Base-by-base conservation (phyloP, 1,140 invertebrate species). In the Drosophila gunungcola region DNA sequence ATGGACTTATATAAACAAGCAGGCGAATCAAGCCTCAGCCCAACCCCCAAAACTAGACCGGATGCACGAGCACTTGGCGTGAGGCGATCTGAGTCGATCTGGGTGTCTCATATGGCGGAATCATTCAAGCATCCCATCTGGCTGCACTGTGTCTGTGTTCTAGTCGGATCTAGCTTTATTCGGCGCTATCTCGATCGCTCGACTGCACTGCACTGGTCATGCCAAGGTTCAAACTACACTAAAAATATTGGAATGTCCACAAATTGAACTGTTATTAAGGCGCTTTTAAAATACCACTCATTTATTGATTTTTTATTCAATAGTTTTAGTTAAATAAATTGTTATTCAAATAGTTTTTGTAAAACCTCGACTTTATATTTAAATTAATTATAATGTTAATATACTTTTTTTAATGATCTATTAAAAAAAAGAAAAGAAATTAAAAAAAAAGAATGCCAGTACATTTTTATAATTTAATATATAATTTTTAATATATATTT, bases 101-200 rank as follows among this genome's bases (percentile, higher is more conserved):
- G 48, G 54, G 13, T 43, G 61, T 84, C 81, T 78, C 73, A 52
- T 67, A 56, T 78, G 67, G 43, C 57, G 42, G 48, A 89, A 73
- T 86, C 82, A 72, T 86, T 86, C 74, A 88, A 76, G 83, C 83
- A 83, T 83, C 67, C 58, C 83, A 83, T 79, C 63, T 49, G 69
- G 21, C 42, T 63, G 54, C 60, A 60, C 38, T 21, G 29, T 10
- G 25, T 25, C 38, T 21, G 29, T 10, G 25, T 25, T 79, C 65
- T 46, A 52, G 36, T 41, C 46, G 21, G 45, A 58, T 82, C 84
- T 73, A 73, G 74, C 73, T 38, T 51, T 61, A 73, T 85, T 84
- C 52, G 62, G 69, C 57, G 48, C 25, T 48, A 85, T 79, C 78
- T 79, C 48, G 70, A 53, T 63, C 60, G 48, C 49, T 34, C 60